Evolutionary conservation across 2,797 vertebrate species (phyloP), one percentile per base, ranked within the genome.

Genomic region (Spinus olivaceus): DNA sequence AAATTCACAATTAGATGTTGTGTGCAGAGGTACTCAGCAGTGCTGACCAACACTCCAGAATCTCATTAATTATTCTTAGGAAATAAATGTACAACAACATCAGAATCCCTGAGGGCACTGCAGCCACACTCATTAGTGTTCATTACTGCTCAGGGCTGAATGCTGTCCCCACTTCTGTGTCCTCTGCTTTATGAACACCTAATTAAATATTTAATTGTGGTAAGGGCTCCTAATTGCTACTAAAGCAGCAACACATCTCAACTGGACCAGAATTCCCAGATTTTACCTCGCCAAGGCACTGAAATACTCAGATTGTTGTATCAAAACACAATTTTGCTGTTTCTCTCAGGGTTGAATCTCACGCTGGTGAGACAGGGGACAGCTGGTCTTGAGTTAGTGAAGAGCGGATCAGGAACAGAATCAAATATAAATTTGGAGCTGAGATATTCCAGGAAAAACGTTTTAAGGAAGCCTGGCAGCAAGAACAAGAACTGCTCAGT

Each of bases 381-480:
- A 92, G 97, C 97, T 72, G 97, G 95, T 41, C 94, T 95, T 2
- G 96, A 97, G 78, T 97, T 96, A 66, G 42, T 24, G 35, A 90
- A 65, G 37, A 92, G 77, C 60, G 86, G 80, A 70, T 41, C 88
- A 83, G 56, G 72, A 69, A 59, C 14, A 50, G 74, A 86, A 72
- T 69, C 28, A 89, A 59, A 60, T 27, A 27, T 3, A 53, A 21
- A 42, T 37, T 47, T 64, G 54, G 23, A 80, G 69, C 44, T 57
- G 74, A 81, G 87, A 72, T 32, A 18, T 84, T 50, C 20, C 54
- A 53, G 17, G 59, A 44, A 69, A 85, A 83, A 60, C 4, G 30
- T 71, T 90, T 86, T 59, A 63, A 78, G 86, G 88, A 71, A 91
- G 39, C 15, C 71, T 95, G 77, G 77, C 93, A 96, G 88, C 56